These are phyloP conservation scores for Piprites chloris DNA, from an alignment of 2,113 vertebrate species.

Conservation along the genomic window DNA sequence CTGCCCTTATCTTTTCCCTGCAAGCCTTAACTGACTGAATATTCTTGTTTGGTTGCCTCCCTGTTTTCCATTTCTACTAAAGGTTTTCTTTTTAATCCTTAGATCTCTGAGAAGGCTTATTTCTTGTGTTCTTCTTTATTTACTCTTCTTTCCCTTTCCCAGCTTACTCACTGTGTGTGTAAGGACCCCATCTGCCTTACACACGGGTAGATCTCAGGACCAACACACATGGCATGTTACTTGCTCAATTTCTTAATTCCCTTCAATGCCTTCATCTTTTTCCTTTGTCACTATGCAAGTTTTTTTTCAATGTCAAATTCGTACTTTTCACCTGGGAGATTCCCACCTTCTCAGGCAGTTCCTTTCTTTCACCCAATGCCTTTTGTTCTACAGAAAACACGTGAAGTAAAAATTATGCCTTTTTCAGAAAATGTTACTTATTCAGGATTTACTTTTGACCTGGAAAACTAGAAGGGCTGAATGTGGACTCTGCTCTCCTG, in stretches of 20 bases:
- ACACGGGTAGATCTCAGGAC: neutral
- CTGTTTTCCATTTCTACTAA: conserved; percentile 63
- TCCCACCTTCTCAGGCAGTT: neutral
- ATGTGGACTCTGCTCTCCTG: neutral
- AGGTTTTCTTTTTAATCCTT: conserved; percentile 65
- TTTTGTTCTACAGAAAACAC: neutral
- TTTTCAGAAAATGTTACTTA: neutral
- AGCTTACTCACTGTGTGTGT: neutral
- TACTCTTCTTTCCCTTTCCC: neutral
- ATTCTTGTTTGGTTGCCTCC: conserved; percentile 70
- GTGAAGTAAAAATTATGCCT: neutral
- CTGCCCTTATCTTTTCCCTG: conserved; percentile 69
- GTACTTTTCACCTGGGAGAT: neutral
- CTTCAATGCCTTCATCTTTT: neutral
- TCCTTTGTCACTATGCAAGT: neutral
- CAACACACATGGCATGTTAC: neutral
- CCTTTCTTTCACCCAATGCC: neutral
- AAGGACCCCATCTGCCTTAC: neutral
- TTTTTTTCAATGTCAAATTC: neutral
- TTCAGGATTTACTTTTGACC: neutral
- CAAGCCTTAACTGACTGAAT: conserved; percentile 68
- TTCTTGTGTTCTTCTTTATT: conserved; percentile 35
- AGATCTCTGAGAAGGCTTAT: conserved; percentile 51
- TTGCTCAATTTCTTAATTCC: neutral
- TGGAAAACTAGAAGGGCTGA: neutral